Percentiles rank a stretch among this genome's conserved stretches.
Conservation (phyloP, 2,797 vertebrate genomes). For the Pyrrhura leucotis region DNA sequence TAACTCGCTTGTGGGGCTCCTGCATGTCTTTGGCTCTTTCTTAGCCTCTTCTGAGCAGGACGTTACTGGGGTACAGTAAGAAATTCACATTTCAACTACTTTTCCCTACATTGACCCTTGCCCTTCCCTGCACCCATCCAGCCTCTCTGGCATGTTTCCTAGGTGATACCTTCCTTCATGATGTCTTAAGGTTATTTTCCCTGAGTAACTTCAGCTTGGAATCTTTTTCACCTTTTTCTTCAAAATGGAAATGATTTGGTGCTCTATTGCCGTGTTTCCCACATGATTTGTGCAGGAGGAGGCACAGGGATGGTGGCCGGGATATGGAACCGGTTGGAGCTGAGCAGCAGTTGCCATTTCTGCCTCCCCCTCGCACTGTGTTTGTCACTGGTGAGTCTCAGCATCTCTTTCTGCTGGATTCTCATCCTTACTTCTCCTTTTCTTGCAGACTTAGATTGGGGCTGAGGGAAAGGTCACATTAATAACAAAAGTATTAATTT, state of each 20-base stretch:
- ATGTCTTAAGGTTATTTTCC: not conserved
- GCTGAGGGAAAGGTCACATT: conserved; percentile 54
- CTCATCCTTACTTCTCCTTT: not conserved
- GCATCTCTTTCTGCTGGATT: not conserved
- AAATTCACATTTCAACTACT: not conserved
- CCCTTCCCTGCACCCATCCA: not conserved
- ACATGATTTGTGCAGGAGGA: not conserved
- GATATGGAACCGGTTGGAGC: not conserved
- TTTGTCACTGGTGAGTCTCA: not conserved
- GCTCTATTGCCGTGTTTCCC: not conserved
- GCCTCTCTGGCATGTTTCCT: not conserved
- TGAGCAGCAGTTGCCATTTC: not conserved
- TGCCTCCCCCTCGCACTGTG: not conserved
- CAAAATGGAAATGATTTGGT: not conserved
- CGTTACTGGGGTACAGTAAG: not conserved
- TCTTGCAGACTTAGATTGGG: not conserved
- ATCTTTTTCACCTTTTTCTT: not conserved
- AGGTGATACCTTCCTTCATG: not conserved
- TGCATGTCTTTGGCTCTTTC: not conserved
- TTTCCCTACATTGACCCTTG: not conserved
- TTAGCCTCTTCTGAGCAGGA: not conserved
- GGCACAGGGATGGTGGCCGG: not conserved
- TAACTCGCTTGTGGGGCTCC: not conserved
- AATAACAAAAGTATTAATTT: conserved; percentile 65
- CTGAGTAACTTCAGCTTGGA: not conserved